Evolutionary conservation across 53 echinoderm and acorn worm species (phyloP), one percentile per base, ranked within the genome.

Genomic region (Echinometra lucunter): DNA sequence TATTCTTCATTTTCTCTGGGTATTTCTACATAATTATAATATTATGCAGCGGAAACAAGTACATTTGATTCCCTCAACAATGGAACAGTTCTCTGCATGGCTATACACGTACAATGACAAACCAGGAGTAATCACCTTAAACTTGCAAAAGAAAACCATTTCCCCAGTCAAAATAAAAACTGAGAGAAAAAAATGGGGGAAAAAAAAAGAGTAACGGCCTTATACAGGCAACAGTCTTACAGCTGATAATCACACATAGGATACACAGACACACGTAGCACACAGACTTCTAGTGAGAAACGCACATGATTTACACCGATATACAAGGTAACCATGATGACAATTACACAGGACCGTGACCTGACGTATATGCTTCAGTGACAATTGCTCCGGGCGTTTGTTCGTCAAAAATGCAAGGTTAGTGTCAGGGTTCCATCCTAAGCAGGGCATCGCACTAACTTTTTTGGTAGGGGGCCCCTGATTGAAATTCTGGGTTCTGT

Each of bases 251-350:
- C 42, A 78, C 38, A 78, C 38, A 78, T 11, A 49, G 45, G 85
- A 85, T 42, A 78, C 6, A 78, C 85, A 85, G 85, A 30, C 47
- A 85, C n/a, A 85, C 40, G 9, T 6, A 81, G 81, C 81, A 81
- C 53, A 85, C 8, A 38, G 78, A 72, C 32, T 72, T 72, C 72
- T 35, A 72, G 1, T 72, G 74, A 81, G 44, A 81, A 8, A 81
- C 53, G 49, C 85, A 83, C 16, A 49, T 13, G 85, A 85, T 82
- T 18, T 82, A 82, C 42, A 44, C 13, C 53, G 12, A 44, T 82
- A 42, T 53, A 85, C 85, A 85, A 85, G 85, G 85, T 85, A 18
- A 85, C 85, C 85, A 85, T 25, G 85, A 81, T 44, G 44, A 85
- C 53, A 13, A 53, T 11, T n/a, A n/a, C n/a, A n/a, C n/a, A n/a